Percentiles rank a stretch among this genome's conserved stretches.
Evolutionary conservation across 2,113 vertebrate genomes (phyloP).

Genomic region (Cololabis saira): DNA sequence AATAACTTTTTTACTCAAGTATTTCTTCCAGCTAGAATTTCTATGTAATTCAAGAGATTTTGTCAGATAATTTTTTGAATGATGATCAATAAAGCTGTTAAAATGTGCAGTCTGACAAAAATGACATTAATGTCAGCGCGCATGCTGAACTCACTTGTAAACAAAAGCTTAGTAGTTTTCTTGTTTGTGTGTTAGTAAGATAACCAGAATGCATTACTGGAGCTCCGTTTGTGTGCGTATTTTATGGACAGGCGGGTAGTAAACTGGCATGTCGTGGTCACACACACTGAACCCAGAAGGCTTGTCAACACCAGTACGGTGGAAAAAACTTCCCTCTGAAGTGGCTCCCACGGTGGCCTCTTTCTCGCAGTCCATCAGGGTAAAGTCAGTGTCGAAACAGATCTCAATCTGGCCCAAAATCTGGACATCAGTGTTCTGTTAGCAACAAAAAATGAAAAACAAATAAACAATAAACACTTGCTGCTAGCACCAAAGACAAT

Average conservation of each 20-base stretch:
- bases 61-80: too few species aligned
- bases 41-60: too few species aligned
- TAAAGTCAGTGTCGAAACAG: slow-evolving; percentile 64
- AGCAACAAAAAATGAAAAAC: slow-evolving; percentile 9
- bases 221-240: slow-evolving; percentile 3
- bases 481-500: not conserved
- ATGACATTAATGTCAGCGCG: not conserved
- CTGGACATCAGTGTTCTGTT: slow-evolving; percentile 56
- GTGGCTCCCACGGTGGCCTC: not conserved
- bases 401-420: slow-evolving; percentile 75
- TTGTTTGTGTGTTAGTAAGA: too few species aligned
- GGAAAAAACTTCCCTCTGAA: slow-evolving; percentile 11
- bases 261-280: slow-evolving; percentile 59
- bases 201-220: not conserved
- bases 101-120: slow-evolving; percentile 8
- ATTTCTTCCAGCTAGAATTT: too few species aligned
- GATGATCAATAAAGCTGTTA: not conserved
- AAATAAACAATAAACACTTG: not conserved
- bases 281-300: slow-evolving; percentile 65
- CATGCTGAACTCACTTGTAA: not conserved
- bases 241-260: slow-evolving; percentile 59
- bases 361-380: slow-evolving; percentile 64
- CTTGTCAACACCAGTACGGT: not conserved
- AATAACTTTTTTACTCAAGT: too few species aligned
- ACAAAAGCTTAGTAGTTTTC: not conserved